Base-by-base conservation (phyloP, 2,113 vertebrate species). In the Pachyramphus minor region DNA sequence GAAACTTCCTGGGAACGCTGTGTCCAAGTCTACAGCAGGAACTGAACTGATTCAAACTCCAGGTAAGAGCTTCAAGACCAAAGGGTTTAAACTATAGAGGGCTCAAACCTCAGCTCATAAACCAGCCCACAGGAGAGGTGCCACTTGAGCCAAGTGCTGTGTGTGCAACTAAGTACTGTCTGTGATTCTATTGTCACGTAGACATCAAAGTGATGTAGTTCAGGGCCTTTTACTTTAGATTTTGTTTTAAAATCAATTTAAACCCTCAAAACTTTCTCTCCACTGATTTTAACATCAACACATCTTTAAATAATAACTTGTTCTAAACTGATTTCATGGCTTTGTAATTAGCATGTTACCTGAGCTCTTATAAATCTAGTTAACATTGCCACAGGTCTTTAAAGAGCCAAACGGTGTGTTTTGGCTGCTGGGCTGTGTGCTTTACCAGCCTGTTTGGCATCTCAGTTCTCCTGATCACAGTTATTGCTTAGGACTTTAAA, bases 1-100 rank as follows among this genome's bases (percentile, higher is more conserved):
- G 87, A 91, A 95, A 83, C 93, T 96, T 87, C 47, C 82, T 77
- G 82, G 73, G 72, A 96, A 87, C 35, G 77, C 27, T 9, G 27
- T 7, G 23, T 75, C 49, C 41, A n/a, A 69, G 67, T 53, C 71
- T 75, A 24, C 71, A 92, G 11, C 35, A 74, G n/a, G 8, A 25
- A 47, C 39, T 6, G 5, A 42, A 62, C 14, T 23, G 41, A 89
- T 87, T 87, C 76, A 67, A 81, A 77, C 28, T 83, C 24, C 41
- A 66, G 76, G 25, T 3, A 67, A 78, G 27, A 45, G 16, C 58
- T 83, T 92, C 44, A 49, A 25, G 68, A 94, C 42, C 31, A 78
- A 95, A 67, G 28, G 17, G 0, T 90, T 93, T 59, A 41, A 88
- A 67, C 16, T 49, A 39, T 44, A 71, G 68, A 86, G 28, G 12